Evolutionary conservation across 2,797 vertebrate species (phyloP), one percentile per base, ranked within the genome.

Genomic region (Paramormyrops hopkinsi): DNA sequence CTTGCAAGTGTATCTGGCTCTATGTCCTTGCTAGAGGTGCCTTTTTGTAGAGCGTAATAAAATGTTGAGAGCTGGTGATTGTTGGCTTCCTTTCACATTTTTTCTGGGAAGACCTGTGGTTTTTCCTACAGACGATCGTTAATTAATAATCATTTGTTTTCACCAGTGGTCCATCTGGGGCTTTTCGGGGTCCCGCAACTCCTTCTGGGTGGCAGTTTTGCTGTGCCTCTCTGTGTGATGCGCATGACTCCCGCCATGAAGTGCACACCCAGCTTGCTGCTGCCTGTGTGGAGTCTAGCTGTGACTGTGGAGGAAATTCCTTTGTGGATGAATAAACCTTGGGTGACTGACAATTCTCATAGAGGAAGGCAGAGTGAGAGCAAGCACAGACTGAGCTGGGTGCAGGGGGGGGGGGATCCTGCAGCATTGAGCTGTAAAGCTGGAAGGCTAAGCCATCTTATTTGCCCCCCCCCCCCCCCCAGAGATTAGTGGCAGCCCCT

Each of bases 241-340:
- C 14, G 29, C 51, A 51, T 53, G 79, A 46, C 46, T 76, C 69
- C 59, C 37, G 54, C 84, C 73, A 12, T 41, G 37, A 88, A 87
- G 7, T 29, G 53, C 46, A 59, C 48, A 87, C 46, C 53, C 33
- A 69, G n/a, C 76, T 9, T 1, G 69, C 53, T 86, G 84, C 54
- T 50, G 22, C 29, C 33, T 69, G 86, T 90, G 89, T 91, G 86
- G 41, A 90, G 91, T 87, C 90, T 90, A 90, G 90, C 90, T 83
- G 59, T 69, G 90, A 85, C 88, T 88, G 12, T 65, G 83, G 88
- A 90, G 87, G 88, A 93, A 90, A 91, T 91, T 91, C 91, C 89
- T 91, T 90, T 89, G 89, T 91, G 90, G 90, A 84, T 92, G 90
- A 90, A 88, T 91, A 90, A 92, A 88, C 85, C 89, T 91, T 90